Evolutionary conservation across 2,797 vertebrate species (phyloP), one percentile per base, ranked within the genome.

Genomic region (Botia kubotai): DNA sequence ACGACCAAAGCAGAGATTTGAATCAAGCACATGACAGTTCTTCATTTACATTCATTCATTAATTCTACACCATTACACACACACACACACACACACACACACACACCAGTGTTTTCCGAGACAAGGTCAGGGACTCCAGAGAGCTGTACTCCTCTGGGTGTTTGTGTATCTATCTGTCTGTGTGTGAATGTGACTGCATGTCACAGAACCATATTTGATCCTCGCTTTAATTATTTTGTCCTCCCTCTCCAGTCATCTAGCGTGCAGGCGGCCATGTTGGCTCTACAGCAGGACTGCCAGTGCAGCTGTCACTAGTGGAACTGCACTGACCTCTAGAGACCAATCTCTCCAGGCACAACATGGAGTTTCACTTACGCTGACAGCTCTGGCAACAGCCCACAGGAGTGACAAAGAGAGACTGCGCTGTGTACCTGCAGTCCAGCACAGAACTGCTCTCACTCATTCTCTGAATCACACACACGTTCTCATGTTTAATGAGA

Each of bases 291-390:
- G 83, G 88, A 86, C 88, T 87, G 80, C 80, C 80, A 87, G 89
- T 91, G 90, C 87, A 90, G 90, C 89, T 93, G 93, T 92, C 82
- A 90, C 93, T 91, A 89, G 90, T 94, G 93, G 93, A 95, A 94
- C 94, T 94, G 91, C 93, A 93, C 92, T 93, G 93, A 94, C 93
- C 93, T 96, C 92, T 95, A 93, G 94, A 95, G 93, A 94, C 93
- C 90, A 84, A 87, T 93, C 89, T 90, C 90, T 88, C 91, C 90
- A 94, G 87, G 86, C 93, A 92, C 88, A 87, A 87, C 90, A 86
- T 71, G 71, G 82, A 87, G 82, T 84, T 84, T 87, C 86, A 72
- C 67, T 80, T 73, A 72, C 43, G 55, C 82, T 84, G 85, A 91
- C 87, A 88, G 88, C 83, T 86, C 58, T 82, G 87, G 83, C 86